These are phyloP conservation scores for Alauda arvensis DNA, from an alignment of 2,797 vertebrate species.

Conservation along the genomic window DNA sequence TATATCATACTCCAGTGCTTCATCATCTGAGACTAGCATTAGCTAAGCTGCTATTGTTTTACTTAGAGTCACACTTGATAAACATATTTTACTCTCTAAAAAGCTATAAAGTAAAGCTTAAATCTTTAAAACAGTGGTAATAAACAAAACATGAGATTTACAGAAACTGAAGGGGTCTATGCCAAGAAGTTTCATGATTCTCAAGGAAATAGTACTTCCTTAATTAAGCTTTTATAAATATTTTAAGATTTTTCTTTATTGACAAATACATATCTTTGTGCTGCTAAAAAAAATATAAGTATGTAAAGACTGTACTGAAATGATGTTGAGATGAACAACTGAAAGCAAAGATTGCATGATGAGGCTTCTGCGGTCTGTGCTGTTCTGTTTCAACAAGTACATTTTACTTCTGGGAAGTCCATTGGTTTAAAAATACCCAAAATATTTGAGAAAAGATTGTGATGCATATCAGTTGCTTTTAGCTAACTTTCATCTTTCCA, in stretches of 20 bases:
- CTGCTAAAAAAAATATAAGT: background rate
- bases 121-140: background rate
- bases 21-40: background rate
- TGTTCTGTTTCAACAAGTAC: background rate
- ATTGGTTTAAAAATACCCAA: background rate
- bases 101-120: background rate
- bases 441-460: background rate
- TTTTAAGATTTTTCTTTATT: background rate
- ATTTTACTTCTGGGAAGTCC: background rate
- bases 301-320: background rate
- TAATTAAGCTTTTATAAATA: background rate
- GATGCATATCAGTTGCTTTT: background rate
- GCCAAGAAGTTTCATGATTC: background rate
- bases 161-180: background rate
- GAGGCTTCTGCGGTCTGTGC: background rate
- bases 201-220: background rate
- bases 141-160: background rate
- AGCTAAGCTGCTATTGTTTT: background rate
- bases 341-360: background rate
- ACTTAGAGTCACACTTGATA: background rate
- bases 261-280: background rate
- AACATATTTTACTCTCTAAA: background rate
- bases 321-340: background rate
- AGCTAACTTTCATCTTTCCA: background rate
- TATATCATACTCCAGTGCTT: background rate